Conservation (phyloP, 2,113 vertebrate species). For the Heterotis niloticus region DNA sequence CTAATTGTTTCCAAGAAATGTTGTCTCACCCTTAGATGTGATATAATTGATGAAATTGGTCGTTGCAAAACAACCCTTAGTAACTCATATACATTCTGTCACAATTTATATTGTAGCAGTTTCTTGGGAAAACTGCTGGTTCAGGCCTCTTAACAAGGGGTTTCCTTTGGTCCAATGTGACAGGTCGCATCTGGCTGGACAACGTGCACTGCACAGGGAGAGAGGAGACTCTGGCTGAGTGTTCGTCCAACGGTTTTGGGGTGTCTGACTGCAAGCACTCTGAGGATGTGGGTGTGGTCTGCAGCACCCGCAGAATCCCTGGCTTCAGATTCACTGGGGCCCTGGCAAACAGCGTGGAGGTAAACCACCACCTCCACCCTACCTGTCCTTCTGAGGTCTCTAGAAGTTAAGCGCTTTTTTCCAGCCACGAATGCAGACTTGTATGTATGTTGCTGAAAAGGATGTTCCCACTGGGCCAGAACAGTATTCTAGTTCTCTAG, state of each 20-base stretch:
- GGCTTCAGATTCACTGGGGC: constrained; percentile 81
- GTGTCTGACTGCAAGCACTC: constrained; percentile 88
- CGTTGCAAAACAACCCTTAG: no score
- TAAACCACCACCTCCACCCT: constrained; percentile 41
- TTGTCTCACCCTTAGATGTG: no score
- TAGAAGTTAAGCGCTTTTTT: background rate
- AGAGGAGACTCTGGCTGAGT: constrained; percentile 75
- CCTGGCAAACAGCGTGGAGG: constrained; percentile 69
- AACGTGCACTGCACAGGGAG: constrained; percentile 81
- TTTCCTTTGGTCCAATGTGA: constrained; percentile 17
- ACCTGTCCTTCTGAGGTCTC: background rate
- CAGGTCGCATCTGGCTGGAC: constrained; percentile 89
- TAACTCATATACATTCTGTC: no score
- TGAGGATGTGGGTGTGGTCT: constrained; percentile 86
- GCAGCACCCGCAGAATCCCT: constrained; percentile 81
- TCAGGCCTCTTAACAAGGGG: no score
- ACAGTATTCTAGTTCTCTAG: background rate
- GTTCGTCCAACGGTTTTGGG: constrained; percentile 83
- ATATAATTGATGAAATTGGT: no score
- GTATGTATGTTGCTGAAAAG: no score
- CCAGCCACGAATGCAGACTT: background rate
- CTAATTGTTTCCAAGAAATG: no score
- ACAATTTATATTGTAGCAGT: no score
- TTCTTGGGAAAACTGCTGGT: no score
- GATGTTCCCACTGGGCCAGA: background rate